Conservation (phyloP, 2,888 invertebrate species). For the Rambutsinella grinnellia region DNA sequence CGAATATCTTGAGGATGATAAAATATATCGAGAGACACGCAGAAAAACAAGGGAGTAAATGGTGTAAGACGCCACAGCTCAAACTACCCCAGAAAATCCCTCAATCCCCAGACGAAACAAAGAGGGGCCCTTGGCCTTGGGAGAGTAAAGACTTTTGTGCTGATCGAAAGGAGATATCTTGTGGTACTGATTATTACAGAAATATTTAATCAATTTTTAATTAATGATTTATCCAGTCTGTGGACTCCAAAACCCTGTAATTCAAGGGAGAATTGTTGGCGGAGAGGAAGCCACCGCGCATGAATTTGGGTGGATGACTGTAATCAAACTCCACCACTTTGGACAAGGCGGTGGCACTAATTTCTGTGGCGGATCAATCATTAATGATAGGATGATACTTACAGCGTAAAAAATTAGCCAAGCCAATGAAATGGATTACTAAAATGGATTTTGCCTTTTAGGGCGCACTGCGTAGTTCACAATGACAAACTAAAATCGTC, state of each 20-base stretch:
- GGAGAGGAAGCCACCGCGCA: constrained; percentile 11
- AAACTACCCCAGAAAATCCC: neutral
- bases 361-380: constrained; percentile 18
- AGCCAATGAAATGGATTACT: neutral
- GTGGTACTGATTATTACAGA: neutral
- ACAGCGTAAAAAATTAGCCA: too few relatives aligned
- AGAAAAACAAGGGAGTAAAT: neutral
- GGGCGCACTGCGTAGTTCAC: constrained; percentile 27
- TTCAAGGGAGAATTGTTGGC: constrained; percentile 11
- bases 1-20: constrained; percentile 1
- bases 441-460: too few relatives aligned
- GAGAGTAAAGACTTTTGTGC: neutral
- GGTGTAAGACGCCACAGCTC: neutral
- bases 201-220: neutral
- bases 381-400: constrained; percentile 18
- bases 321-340: neutral
- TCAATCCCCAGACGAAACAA: neutral
- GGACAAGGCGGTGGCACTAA: neutral
- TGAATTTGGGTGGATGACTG: constrained; percentile 37
- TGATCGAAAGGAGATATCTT: neutral
- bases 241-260: neutral
- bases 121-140: neutral
- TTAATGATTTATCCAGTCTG: constrained; percentile 6
- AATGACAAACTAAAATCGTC: neutral
- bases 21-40: constrained; percentile 3